phyloP scores from a whole-genome alignment of 2,888 invertebrate genomes.

The Chaitophorus viminalis region DNA sequence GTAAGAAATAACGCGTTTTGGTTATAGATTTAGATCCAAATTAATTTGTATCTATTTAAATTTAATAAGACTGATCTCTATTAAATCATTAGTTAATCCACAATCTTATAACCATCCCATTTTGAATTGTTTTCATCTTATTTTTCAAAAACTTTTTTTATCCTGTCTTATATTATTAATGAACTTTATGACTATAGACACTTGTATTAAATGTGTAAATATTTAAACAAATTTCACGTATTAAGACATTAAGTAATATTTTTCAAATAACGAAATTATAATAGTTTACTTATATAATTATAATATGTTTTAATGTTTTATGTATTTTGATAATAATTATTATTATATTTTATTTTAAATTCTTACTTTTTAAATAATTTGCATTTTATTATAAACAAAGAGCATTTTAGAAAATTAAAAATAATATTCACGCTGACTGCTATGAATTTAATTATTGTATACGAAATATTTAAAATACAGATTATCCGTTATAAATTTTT shows the following conservation, averaged over 20 bases:
- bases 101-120: background rate
- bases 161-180: constrained; percentile 1
- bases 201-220: background rate
- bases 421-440: too few species aligned
- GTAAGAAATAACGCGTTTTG: background rate
- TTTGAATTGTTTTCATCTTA: background rate
- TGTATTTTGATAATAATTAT: background rate
- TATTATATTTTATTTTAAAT: background rate
- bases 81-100: constrained; percentile 28
- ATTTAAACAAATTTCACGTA: too few species aligned
- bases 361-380: background rate
- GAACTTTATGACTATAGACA: background rate
- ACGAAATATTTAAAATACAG: background rate
- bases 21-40: constrained; percentile 14
- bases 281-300: too few species aligned
- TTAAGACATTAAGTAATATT: too few species aligned
- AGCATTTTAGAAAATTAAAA: background rate
- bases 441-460: background rate
- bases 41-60: background rate
- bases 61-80: constrained; percentile 7
- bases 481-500: too few species aligned
- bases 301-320: background rate
- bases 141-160: constrained; percentile 24
- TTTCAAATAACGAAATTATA: too few species aligned
- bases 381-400: background rate